Evolutionary conservation across 2,888 invertebrate species (phyloP).

Genomic region (Lottia scabra): DNA sequence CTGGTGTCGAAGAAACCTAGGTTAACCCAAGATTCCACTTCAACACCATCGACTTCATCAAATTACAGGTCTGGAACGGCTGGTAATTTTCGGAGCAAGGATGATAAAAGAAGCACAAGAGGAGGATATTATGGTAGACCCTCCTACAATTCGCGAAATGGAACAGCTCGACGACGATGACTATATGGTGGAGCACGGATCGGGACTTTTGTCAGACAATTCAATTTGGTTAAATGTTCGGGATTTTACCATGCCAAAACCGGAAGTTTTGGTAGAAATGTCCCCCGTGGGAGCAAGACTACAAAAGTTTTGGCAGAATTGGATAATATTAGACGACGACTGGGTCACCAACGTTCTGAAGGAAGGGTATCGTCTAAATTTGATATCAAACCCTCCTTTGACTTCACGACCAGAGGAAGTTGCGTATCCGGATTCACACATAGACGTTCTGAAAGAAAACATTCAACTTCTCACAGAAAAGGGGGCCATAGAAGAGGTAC

Average conservation of each 20-base stretch:
- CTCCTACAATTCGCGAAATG: no score
- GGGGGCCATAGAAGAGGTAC: not conserved
- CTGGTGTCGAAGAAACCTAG: no score
- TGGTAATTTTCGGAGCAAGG: no score
- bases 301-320: not conserved
- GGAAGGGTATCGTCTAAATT: not conserved
- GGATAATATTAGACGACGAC: not conserved
- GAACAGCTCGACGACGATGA: no score
- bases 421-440: not conserved
- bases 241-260: not conserved
- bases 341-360: not conserved
- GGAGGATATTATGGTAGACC: no score
- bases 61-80: no score
- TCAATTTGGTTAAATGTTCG: not conserved
- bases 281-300: not conserved
- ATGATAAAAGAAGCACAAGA: no score
- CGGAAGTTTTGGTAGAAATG: no score
- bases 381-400: not conserved
- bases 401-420: not conserved
- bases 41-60: no score
- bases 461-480: not conserved
- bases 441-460: not conserved
- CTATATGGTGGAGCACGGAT: no score
- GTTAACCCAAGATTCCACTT: no score
- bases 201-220: no score